A percentile compares a stretch with the other conserved stretches of the same genome.
Conservation (phyloP, 2,113 vertebrate genomes). For the Apaloderma vittatum region DNA sequence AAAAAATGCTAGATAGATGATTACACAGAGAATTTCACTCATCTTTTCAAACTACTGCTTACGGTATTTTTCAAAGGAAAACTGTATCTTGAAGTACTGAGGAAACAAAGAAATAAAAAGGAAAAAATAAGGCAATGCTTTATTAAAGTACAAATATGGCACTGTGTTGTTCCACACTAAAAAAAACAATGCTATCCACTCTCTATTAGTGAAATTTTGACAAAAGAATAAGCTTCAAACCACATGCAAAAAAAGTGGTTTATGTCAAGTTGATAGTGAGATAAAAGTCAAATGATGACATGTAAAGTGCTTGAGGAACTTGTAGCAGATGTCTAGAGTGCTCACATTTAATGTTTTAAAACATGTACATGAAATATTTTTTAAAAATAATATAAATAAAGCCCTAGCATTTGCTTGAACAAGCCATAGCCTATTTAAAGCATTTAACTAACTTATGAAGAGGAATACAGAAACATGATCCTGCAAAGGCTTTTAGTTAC, state of each 20-base stretch:
- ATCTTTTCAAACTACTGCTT: not conserved
- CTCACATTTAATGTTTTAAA: not conserved
- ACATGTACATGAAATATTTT: fast-evolving
- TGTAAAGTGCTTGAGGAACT: not conserved
- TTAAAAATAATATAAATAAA: not conserved
- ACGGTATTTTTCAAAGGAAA: not conserved
- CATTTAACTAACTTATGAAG: not conserved
- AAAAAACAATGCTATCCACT: fast-evolving
- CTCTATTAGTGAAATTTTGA: not conserved
- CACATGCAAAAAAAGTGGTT: not conserved
- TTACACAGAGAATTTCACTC: not conserved
- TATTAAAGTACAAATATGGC: not conserved
- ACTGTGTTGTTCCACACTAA: not conserved
- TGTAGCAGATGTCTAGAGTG: not conserved
- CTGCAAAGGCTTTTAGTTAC: not conserved
- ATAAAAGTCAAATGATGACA: not conserved
- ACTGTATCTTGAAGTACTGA: not conserved
- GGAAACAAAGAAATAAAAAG: not conserved
- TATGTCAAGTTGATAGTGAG: not conserved
- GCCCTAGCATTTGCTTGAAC: fast-evolving
- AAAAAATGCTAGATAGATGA: not conserved
- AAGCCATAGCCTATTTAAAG: not conserved
- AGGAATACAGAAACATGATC: not conserved
- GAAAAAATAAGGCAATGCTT: not conserved
- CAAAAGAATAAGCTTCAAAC: not conserved